These are phyloP conservation scores for Meloe dianella DNA, from an alignment of 2,888 invertebrate species.

Conservation along the genomic window DNA sequence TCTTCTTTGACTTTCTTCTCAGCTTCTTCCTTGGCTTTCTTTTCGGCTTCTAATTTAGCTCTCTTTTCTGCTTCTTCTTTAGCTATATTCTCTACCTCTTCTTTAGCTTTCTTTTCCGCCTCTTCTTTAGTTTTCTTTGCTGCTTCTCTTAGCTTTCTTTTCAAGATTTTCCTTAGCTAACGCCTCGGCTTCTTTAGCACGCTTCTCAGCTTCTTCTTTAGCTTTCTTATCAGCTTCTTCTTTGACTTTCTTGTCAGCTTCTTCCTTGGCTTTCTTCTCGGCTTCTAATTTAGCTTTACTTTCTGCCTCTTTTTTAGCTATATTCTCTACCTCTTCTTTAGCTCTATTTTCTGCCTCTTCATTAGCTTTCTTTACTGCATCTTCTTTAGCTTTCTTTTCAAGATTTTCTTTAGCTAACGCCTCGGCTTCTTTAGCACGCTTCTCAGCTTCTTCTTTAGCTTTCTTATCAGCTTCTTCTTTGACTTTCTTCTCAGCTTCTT, in stretches of 20 bases:
- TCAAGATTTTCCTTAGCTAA: slow-evolving; percentile 50
- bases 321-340: slow-evolving; percentile 49
- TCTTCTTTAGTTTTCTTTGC: slow-evolving; percentile 32
- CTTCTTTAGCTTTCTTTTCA: slow-evolving; percentile 32
- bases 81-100: slow-evolving; percentile 29
- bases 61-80: slow-evolving; percentile 25
- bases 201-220: slow-evolving; percentile 21
- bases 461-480: slow-evolving; percentile 49
- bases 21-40: slow-evolving; percentile 35
- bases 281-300: slow-evolving; percentile 35
- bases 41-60: slow-evolving; percentile 34
- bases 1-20: slow-evolving; percentile 35
- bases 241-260: slow-evolving; percentile 54
- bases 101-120: slow-evolving; percentile 31
- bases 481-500: slow-evolving; percentile 39
- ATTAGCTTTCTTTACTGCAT: slow-evolving; percentile 30
- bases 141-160: slow-evolving; percentile 48
- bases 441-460: slow-evolving; percentile 54
- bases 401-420: slow-evolving; percentile 35
- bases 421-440: slow-evolving; percentile 48
- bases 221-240: slow-evolving; percentile 55
- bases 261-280: slow-evolving; percentile 55
- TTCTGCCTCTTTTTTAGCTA: slow-evolving; percentile 46
- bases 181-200: slow-evolving; percentile 24
- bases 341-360: slow-evolving; percentile 32